Percentiles rank a stretch among this genome's conserved stretches.
phyloP scores from a whole-genome alignment of 2,888 invertebrate genomes.

The Hyposoter didymator region DNA sequence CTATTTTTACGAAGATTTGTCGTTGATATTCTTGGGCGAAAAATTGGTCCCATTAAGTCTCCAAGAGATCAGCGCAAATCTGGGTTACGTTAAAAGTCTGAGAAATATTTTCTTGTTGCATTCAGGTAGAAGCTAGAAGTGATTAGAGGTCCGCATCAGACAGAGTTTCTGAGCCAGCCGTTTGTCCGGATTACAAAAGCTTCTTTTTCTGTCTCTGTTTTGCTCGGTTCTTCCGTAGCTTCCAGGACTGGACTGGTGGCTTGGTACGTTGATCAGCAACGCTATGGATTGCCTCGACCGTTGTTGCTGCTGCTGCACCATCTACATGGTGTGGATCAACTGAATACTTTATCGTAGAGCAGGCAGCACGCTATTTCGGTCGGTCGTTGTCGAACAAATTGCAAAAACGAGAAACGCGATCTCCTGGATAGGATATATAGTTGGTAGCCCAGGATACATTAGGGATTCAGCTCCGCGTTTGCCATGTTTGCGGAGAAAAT shows the following conservation, averaged over 20 bases:
- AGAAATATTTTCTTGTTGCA: conserved; percentile 54
- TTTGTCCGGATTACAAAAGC: conserved; percentile 73
- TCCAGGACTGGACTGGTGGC: neutral
- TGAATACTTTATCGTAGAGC: conserved; percentile 71
- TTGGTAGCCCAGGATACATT: conserved; percentile 5
- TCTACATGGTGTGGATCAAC: conserved; percentile 67
- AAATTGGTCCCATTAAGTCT: neutral
- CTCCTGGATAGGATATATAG: neutral
- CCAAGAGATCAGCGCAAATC: too few relatives aligned
- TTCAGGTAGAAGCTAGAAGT: conserved; percentile 62
- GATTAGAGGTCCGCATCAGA: conserved; percentile 56
- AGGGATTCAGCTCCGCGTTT: conserved; percentile 6
- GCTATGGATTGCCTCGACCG: conserved; percentile 35
- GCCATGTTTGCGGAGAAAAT: conserved; percentile 20
- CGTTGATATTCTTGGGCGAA: neutral
- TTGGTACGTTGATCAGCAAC: conserved; percentile 39
- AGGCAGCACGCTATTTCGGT: conserved; percentile 51
- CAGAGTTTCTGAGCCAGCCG: conserved; percentile 55
- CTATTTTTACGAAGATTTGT: too few relatives aligned
- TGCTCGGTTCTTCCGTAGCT: neutral
- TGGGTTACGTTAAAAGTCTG: conserved; percentile 47
- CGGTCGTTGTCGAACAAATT: conserved; percentile 63
- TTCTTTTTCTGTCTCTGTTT: neutral
- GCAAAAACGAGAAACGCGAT: conserved; percentile 59
- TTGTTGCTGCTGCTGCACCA: neutral